Evolutionary conservation across 2,797 vertebrate species (phyloP), one percentile per base, ranked within the genome.

Genomic region (Tadarida brasiliensis): DNA sequence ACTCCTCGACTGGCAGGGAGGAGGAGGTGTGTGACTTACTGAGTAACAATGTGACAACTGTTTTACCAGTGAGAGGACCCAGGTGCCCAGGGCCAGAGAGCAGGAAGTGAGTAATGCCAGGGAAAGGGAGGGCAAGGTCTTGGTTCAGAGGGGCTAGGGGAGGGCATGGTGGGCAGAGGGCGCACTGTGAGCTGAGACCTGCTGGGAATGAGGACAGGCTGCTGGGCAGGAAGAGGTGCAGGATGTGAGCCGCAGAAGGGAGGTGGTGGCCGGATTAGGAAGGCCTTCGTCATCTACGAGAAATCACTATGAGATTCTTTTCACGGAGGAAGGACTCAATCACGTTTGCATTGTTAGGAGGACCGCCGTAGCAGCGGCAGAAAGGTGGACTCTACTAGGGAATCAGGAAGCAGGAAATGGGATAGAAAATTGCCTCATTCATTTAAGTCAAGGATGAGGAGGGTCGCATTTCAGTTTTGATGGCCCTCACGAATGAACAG

Each of bases 61-160:
- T 39, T 89, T 83, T 68, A 54, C 74, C 67, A 68, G 65, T 0
- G 0, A 35, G 7, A 12, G 47, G 35, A 71, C 78, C 22, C 2
- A 47, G 24, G 77, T 51, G 7, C 84, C 80, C 87, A 49, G n/a
- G 74, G 63, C 65, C 95, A 92, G 91, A 39, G 7, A 77, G 39
- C 47, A 76, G 86, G 82, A 89, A 86, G 92, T 82, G 84, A 84
- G 92, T 87, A 61, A 93, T 19, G 7, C 20, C 7, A 7, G 35
- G 44, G 51, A 86, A 71, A 78, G 47, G 30, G 30, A 44, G 81
- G 12, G 76, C 61, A 30, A 57, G 30, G 49, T 73, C 70, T 51
- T 3, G 15, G 65, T 70, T 35, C 73, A 76, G 35, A 63, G 68
- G 4, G 28, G 20, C n/a, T 44, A 49, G 26, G 39, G 89, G 65